Conservation (phyloP, 2,797 vertebrate species). For the Mormyrus proboscirostris region DNA sequence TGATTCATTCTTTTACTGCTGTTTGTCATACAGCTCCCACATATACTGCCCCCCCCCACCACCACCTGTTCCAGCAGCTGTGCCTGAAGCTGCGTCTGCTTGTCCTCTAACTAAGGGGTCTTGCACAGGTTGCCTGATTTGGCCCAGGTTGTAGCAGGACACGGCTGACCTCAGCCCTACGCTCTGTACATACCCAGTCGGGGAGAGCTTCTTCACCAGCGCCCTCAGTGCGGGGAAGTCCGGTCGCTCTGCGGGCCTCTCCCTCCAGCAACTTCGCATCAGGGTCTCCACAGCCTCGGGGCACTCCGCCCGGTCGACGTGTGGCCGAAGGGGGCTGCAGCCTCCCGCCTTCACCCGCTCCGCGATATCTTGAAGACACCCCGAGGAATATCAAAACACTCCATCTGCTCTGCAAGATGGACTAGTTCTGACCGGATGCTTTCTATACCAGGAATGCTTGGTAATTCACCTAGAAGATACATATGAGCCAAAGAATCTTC, state of each 20-base stretch:
- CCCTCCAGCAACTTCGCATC: conserved; percentile 39
- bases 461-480: background rate
- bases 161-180: background rate
- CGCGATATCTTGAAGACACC: conserved; percentile 30
- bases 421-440: background rate
- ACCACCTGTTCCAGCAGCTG: background rate
- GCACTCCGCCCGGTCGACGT: conserved; percentile 29
- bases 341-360: conserved; percentile 34
- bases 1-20: background rate
- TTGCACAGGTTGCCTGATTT: background rate
- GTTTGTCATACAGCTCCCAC: background rate
- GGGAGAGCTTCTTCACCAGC: conserved; percentile 35
- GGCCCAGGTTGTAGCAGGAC: background rate
- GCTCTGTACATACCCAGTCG: conserved; percentile 30
- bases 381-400: background rate
- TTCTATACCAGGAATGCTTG: background rate
- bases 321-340: conserved; percentile 31
- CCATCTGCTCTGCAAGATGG: background rate
- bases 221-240: conserved; percentile 39
- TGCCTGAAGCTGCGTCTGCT: background rate
- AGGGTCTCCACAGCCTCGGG: conserved; percentile 35
- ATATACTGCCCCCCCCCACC: background rate
- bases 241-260: conserved; percentile 35
- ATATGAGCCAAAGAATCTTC: background rate
- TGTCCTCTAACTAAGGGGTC: background rate